phyloP scores from a whole-genome alignment of 2,797 vertebrate genomes.

The Picus viridis region DNA sequence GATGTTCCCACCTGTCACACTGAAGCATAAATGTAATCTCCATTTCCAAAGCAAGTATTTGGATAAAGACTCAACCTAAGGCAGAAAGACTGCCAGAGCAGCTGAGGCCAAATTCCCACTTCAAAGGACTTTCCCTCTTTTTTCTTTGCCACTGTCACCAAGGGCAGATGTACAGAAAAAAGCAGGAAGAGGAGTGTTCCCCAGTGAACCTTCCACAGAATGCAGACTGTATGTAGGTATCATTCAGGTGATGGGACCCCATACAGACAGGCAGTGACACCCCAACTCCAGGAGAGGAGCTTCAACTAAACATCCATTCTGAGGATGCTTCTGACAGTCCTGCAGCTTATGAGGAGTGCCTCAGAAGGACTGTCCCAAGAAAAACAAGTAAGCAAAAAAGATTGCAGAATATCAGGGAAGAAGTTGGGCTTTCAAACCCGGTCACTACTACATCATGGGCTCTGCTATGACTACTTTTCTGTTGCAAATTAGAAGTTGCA shows the following conservation, averaged over 20 bases:
- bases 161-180: background rate
- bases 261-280: no score
- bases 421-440: background rate
- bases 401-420: background rate
- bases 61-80: background rate
- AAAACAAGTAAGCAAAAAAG: background rate
- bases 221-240: background rate
- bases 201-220: background rate
- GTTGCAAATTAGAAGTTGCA: no score
- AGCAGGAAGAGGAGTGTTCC: background rate
- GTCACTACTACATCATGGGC: no score
- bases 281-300: background rate
- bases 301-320: background rate
- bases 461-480: no score
- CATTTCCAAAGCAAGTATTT: background rate
- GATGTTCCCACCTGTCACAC: background rate
- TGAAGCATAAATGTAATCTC: no score
- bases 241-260: background rate
- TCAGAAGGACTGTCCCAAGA: no score
- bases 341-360: background rate
- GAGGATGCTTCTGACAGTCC: background rate
- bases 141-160: no score
- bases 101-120: background rate
- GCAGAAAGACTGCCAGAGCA: fast-evolving
- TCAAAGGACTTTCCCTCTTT: no score